A percentile compares a stretch with the other conserved stretches of the same genome.
Evolutionary conservation across 2,797 vertebrate species (phyloP).

Genomic region (Diplodus puntazzo): DNA sequence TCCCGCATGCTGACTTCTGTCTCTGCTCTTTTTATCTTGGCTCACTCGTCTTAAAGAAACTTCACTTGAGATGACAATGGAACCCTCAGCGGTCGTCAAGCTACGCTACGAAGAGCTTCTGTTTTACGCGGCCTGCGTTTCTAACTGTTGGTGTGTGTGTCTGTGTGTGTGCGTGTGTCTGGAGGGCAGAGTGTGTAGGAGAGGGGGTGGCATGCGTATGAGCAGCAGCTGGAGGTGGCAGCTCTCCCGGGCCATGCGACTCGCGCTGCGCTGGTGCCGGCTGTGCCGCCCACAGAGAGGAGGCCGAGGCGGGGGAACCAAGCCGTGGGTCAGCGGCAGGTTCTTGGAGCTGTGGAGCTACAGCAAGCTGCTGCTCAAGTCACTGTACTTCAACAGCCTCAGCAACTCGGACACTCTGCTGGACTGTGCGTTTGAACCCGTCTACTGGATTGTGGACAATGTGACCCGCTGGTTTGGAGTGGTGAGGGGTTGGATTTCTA

Average conservation of each 20-base stretch:
- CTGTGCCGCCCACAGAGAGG: slow-evolving; percentile 79
- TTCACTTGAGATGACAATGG: slow-evolving; percentile 30
- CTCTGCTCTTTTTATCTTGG: neutral
- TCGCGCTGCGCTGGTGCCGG: slow-evolving; percentile 89
- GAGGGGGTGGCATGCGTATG: slow-evolving; percentile 68
- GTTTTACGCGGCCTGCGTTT: slow-evolving; percentile 66
- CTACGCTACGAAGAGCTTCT: slow-evolving; percentile 69
- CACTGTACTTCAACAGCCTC: slow-evolving; percentile 92
- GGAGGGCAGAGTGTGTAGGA: slow-evolving; percentile 65
- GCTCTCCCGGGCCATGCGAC: slow-evolving; percentile 88
- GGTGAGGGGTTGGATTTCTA: slow-evolving; percentile 80
- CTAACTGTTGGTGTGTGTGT: slow-evolving; percentile 72
- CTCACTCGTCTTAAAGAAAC: neutral
- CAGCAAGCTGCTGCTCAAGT: slow-evolving; percentile 88
- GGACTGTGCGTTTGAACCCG: slow-evolving; percentile 93
- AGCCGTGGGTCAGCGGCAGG: slow-evolving; percentile 55
- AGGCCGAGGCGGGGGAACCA: slow-evolving; percentile 39
- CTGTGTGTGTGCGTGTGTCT: slow-evolving; percentile 74
- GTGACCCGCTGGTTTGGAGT: slow-evolving; percentile 97
- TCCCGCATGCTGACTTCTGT: neutral
- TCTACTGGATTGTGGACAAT: slow-evolving; percentile 98
- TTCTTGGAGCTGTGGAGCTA: slow-evolving; percentile 89
- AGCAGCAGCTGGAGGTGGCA: slow-evolving; percentile 88
- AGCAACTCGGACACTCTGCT: slow-evolving; percentile 90
- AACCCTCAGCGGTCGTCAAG: neutral